phyloP scores from a whole-genome alignment of 2,797 vertebrate species.

The Channa striata region DNA sequence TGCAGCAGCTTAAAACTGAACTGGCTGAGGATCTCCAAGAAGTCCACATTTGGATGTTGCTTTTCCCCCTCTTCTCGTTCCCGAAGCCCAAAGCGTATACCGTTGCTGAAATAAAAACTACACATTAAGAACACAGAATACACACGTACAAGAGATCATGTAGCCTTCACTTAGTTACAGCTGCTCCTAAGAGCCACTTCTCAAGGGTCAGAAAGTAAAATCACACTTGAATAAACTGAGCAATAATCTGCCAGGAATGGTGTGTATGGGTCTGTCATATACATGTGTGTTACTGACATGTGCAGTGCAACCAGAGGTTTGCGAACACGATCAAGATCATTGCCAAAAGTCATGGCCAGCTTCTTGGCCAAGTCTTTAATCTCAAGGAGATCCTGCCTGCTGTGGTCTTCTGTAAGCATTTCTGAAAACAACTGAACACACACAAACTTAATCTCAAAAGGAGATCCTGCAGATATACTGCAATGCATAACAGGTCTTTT shows the following conservation, averaged over 20 bases:
- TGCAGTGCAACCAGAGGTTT: slow-evolving; percentile 86
- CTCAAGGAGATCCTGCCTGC: slow-evolving; percentile 77
- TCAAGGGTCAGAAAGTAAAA: background rate
- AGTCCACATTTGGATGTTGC: slow-evolving; percentile 83
- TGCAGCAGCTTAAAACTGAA: slow-evolving; percentile 90
- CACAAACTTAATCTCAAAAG: too few species aligned
- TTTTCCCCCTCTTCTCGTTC: slow-evolving; percentile 53
- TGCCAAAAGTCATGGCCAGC: slow-evolving; percentile 89
- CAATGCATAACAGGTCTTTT: too few species aligned
- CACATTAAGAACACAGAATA: background rate
- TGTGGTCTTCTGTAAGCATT: slow-evolving; percentile 73
- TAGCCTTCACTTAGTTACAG: too few species aligned
- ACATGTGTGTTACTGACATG: slow-evolving; percentile 79
- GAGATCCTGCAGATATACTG: too few species aligned
- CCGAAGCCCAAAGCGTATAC: slow-evolving; percentile 88
- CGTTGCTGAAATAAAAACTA: slow-evolving; percentile 79
- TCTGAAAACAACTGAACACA: slow-evolving; percentile 83
- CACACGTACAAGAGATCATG: too few species aligned
- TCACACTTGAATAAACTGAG: background rate
- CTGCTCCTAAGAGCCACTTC: too few species aligned
- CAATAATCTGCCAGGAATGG: background rate
- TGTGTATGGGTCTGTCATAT: slow-evolving; percentile 9
- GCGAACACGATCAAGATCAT: slow-evolving; percentile 85
- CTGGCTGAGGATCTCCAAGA: slow-evolving; percentile 91
- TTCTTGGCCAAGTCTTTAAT: slow-evolving; percentile 89